Evolutionary conservation across 2,113 vertebrate species (phyloP), one percentile per base, ranked within the genome.

Genomic region (Hiodon alosoides): DNA sequence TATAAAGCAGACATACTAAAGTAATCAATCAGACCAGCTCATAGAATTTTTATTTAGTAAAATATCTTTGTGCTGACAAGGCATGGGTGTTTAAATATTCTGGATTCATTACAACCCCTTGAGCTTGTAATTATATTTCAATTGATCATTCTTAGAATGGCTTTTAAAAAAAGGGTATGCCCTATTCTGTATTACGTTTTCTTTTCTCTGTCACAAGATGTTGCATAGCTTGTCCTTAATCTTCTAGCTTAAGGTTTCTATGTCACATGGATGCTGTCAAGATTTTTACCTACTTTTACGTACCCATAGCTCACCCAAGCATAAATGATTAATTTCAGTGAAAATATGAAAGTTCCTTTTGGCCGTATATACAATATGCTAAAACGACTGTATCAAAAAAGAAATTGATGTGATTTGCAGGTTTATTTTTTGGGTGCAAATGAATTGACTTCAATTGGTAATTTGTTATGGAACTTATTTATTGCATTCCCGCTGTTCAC

Each of bases 401-500:
- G 58, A 14, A 14, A 59, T 3, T 14, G 5, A 59, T 11, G 7
- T 59, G 14, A 59, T 11, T 59, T 31, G 31, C 1, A 31, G 31
- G 31, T 31, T 31, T 31, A 31, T 9, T 6, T 9, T 51, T 11
- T 31, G 57, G 14, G 53, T 31, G 50, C 7, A 3, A 53, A 1
- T 9, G 8, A 7, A 7, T 48, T 52, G 14, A 46, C 2, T 61
- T 62, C 8, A 46, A 59, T 51, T 76, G 31, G 31, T 31, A 31
- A 31, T 31, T 31, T 31, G 31, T 31, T 31, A 31, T 31, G 31
- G 31, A 31, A 31, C 31, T 68, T 52, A 48, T 62, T 48, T 66
- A 51, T 62, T 68, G 61, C 77, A 82, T 52, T 69, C 31, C 7
- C 54, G 16, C 50, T 67, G 66, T 78, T 48, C 77, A 57, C 91